A percentile compares a stretch with the other conserved stretches of the same genome.
Evolutionary conservation across 1,140 invertebrate species (phyloP).

Genomic region (Pomacea maculata): DNA sequence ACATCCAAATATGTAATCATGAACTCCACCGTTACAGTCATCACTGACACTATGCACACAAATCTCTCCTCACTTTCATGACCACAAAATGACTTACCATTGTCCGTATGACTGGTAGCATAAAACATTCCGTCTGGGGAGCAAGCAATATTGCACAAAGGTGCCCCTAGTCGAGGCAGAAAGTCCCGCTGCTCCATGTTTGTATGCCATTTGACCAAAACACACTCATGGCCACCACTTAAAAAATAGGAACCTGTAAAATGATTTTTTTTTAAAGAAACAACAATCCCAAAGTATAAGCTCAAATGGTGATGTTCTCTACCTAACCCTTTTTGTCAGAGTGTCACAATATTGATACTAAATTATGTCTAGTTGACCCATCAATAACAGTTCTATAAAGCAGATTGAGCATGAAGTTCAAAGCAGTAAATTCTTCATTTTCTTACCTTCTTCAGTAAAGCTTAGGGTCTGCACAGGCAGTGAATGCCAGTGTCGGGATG

Average conservation of each 20-base stretch:
- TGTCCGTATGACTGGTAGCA: constrained; percentile 77
- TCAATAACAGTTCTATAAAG: background rate
- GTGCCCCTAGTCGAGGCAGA: constrained; percentile 78
- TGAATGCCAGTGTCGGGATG: constrained; percentile 83
- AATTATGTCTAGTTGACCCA: background rate
- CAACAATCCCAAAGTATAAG: no score
- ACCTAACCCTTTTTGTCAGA: background rate
- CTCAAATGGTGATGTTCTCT: no score
- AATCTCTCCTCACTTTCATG: background rate
- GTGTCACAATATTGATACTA: background rate
- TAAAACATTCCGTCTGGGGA: constrained; percentile 75
- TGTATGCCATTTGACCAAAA: constrained; percentile 81
- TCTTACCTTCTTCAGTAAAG: constrained; percentile 76
- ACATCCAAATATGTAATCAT: no score
- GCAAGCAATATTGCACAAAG: constrained; percentile 75
- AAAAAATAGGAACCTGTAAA: constrained; percentile 73
- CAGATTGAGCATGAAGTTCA: background rate
- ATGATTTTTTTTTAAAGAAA: background rate
- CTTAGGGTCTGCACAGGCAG: constrained; percentile 76
- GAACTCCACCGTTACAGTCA: no score
- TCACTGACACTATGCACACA: no score
- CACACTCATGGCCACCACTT: constrained; percentile 81
- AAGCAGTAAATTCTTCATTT: constrained; percentile 1
- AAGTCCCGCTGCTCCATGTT: constrained; percentile 69
- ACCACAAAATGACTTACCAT: constrained; percentile 68